Evolutionary conservation across 2,113 vertebrate genomes (phyloP).

Genomic region (Tragelaphus strepsiceros): DNA sequence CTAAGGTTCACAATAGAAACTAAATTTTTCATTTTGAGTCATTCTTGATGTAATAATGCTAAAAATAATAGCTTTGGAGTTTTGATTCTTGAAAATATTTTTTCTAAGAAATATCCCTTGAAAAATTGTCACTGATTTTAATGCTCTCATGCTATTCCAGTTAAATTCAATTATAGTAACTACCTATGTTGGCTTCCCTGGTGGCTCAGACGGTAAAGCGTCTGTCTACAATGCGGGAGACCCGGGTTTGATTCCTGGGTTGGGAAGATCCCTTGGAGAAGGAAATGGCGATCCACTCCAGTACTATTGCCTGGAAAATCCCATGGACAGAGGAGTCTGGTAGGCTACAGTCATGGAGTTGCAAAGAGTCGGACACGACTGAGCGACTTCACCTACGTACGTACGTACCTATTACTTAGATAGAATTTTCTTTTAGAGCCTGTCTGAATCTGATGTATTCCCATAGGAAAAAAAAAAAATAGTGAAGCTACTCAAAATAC

Average conservation of each 20-base stretch:
- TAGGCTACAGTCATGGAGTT: too few species aligned
- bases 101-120: background rate
- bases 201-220: too few species aligned
- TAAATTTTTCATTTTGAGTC: background rate
- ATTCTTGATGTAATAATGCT: background rate
- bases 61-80: background rate
- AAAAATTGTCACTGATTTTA: background rate
- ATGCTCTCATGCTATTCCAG: background rate
- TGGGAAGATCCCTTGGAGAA: too few species aligned
- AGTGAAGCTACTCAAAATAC: conserved; percentile 39
- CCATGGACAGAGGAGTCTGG: too few species aligned
- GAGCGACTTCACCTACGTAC: too few species aligned
- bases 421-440: background rate
- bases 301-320: too few species aligned
- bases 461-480: background rate
- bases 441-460: background rate
- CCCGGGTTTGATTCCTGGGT: too few species aligned
- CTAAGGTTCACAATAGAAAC: background rate
- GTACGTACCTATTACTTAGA: background rate
- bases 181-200: background rate
- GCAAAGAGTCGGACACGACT: too few species aligned
- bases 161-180: conserved; percentile 33
- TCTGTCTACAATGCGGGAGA: too few species aligned
- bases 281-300: too few species aligned
- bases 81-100: background rate